phyloP scores from a whole-genome alignment of 1,140 invertebrate species.

The Ostrea edulis region DNA sequence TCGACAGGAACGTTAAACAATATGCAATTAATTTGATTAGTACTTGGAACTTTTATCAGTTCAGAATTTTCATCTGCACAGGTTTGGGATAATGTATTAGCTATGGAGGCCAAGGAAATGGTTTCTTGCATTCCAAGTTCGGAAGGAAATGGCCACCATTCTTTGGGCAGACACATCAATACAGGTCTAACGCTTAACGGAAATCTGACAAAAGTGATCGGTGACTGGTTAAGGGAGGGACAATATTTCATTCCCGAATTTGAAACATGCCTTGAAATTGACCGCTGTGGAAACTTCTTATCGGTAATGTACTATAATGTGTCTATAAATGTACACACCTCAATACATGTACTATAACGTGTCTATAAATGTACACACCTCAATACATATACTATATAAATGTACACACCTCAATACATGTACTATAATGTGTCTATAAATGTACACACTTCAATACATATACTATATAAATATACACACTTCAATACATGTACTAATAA shows the following conservation, averaged over 20 bases:
- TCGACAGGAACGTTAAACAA: too few relatives aligned
- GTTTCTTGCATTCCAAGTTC: background rate
- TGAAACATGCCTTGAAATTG: slow-evolving; percentile 9
- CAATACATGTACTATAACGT: background rate
- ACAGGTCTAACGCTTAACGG: background rate
- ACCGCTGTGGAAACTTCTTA: background rate
- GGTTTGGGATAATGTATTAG: slow-evolving; percentile 9
- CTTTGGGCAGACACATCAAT: background rate
- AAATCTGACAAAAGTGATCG: background rate
- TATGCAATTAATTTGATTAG: too few relatives aligned
- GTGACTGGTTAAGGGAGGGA: background rate
- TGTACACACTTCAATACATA: too few relatives aligned
- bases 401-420: too few relatives aligned
- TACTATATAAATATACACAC: too few relatives aligned
- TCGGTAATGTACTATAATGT: background rate
- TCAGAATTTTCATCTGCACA: background rate
- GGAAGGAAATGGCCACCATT: background rate
- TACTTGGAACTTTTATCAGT: too few relatives aligned
- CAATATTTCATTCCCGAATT: slow-evolving; percentile 17
- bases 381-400: too few relatives aligned
- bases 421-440: background rate
- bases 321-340: too few relatives aligned
- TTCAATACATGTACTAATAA: background rate
- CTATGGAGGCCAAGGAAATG: background rate
- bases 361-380: too few relatives aligned